Evolutionary conservation across 2,888 invertebrate species (phyloP).

Genomic region (Buathra laborator): DNA sequence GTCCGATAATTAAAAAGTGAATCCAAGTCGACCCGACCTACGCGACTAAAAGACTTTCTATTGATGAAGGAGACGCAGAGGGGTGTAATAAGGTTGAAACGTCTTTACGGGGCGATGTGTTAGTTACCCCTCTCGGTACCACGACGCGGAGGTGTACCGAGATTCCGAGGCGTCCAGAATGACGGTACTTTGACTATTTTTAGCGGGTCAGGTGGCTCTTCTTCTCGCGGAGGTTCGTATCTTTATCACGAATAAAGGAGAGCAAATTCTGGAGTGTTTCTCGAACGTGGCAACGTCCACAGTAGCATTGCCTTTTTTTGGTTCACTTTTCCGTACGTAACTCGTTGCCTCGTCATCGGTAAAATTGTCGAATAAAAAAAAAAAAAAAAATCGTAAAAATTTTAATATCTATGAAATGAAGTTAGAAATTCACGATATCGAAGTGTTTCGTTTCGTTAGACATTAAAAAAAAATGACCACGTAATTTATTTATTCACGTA

Average conservation of each 20-base stretch:
- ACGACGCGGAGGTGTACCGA: conserved; percentile 55
- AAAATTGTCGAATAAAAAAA: too few relatives aligned
- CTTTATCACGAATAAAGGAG: conserved; percentile 59
- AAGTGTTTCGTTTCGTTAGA: too few relatives aligned
- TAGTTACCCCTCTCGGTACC: conserved; percentile 63
- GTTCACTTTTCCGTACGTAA: not conserved
- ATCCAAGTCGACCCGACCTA: not conserved
- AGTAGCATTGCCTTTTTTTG: not conserved
- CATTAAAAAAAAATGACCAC: too few relatives aligned
- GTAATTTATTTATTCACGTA: too few relatives aligned
- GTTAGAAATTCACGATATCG: too few relatives aligned
- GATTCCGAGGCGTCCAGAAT: conserved; percentile 58
- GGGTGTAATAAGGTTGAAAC: not conserved
- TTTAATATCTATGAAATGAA: too few relatives aligned
- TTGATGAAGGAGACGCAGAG: not conserved
- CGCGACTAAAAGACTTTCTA: not conserved
- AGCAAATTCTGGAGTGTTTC: not conserved
- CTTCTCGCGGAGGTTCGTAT: conserved; percentile 50
- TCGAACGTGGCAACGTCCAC: not conserved
- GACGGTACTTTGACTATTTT: conserved; percentile 74
- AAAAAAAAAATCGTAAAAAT: too few relatives aligned
- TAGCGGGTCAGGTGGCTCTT: conserved; percentile 77
- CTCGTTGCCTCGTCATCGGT: too few relatives aligned
- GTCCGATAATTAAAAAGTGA: conserved; percentile 3
- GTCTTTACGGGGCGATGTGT: conserved; percentile 47